Evolutionary conservation across 2,888 invertebrate species (phyloP).

Genomic region (Dryobota labecula): DNA sequence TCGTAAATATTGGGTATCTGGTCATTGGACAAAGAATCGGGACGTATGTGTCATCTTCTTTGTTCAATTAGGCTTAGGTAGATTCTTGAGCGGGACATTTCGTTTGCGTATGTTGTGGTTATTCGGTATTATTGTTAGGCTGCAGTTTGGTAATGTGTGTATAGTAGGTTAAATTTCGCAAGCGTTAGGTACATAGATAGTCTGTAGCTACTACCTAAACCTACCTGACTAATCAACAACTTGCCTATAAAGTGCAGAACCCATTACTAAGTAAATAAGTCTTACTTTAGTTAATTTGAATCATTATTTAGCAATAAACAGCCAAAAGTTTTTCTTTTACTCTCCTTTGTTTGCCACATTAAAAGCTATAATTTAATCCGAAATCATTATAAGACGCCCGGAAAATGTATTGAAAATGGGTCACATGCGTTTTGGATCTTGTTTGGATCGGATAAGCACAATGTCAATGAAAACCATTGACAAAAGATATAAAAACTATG

Average conservation of each 20-base stretch:
- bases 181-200: not conserved
- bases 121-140: not conserved
- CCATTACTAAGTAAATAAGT: slow-evolving; percentile 7
- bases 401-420: slow-evolving; percentile 17
- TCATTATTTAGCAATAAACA: slow-evolving; percentile 18
- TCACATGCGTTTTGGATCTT: slow-evolving; percentile 14
- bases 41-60: slow-evolving; percentile 22
- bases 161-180: not conserved
- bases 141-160: not conserved
- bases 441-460: slow-evolving; percentile 25
- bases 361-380: slow-evolving; percentile 7
- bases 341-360: slow-evolving; percentile 21
- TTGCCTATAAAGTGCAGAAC: not conserved
- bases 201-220: not conserved
- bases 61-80: not conserved
- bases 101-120: not conserved
- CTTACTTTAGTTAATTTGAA: slow-evolving; percentile 25
- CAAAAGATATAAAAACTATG: slow-evolving; percentile 49
- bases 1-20: slow-evolving; percentile 5
- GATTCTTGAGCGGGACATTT: not conserved
- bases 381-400: not conserved
- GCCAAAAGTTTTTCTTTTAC: slow-evolving; percentile 11
- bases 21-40: slow-evolving; percentile 41
- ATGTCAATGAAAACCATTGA: slow-evolving; percentile 29
- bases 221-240: not conserved